Evolutionary conservation across 2,888 invertebrate genomes (phyloP).

Genomic region (Nezara viridula): DNA sequence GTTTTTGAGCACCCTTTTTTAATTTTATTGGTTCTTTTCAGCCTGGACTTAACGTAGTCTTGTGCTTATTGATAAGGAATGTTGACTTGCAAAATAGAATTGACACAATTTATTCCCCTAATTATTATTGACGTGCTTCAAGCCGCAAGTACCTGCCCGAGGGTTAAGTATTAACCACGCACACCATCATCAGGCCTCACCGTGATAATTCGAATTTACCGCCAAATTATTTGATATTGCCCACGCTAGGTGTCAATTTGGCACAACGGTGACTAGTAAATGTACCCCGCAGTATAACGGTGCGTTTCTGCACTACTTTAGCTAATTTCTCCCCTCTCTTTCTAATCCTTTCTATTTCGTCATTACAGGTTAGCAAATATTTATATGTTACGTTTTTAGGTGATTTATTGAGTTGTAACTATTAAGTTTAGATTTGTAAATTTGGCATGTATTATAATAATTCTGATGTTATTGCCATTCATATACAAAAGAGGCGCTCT

Average conservation of each 20-base stretch:
- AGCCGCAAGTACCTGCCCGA: background rate
- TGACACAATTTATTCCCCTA: background rate
- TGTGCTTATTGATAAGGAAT: too few species aligned
- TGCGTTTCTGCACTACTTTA: slow-evolving; percentile 14
- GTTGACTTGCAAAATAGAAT: too few species aligned
- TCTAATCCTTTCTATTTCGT: background rate
- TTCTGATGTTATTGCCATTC: too few species aligned
- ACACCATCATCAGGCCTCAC: background rate
- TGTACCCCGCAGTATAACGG: slow-evolving; percentile 4
- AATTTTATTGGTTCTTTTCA: too few species aligned
- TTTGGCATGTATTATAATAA: too few species aligned
- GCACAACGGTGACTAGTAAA: slow-evolving; percentile 12
- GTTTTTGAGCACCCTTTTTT: too few species aligned
- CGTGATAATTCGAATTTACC: background rate
- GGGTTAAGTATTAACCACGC: background rate
- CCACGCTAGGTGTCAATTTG: background rate
- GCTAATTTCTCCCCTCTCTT: background rate
- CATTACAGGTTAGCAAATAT: too few species aligned
- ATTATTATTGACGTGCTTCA: background rate
- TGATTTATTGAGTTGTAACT: too few species aligned
- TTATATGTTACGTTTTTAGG: too few species aligned
- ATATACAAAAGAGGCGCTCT: too few species aligned
- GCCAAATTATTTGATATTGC: slow-evolving; percentile 23
- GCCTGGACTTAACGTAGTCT: too few species aligned
- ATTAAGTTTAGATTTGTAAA: too few species aligned